Evolutionary conservation across 2,888 invertebrate species (phyloP), one percentile per base, ranked within the genome.

Genomic region (Philereme transversata): DNA sequence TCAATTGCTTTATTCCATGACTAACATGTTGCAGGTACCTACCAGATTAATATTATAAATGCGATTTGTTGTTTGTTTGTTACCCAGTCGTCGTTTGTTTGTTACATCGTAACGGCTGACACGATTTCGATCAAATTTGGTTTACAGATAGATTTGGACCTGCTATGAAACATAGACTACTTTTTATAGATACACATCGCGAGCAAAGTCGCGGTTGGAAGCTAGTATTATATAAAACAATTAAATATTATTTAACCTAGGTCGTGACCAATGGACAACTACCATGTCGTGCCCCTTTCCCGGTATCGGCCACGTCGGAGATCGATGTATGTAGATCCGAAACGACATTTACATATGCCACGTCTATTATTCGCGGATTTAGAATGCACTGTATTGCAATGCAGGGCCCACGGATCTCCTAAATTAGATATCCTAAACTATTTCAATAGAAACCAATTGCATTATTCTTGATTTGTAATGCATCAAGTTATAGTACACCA

Each of bases 321-420:
- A 88, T 87, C 84, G 86, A 88, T 88, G 86, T 87, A 90, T 90
- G 89, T 86, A 90, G 88, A 90, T 90, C 82, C 70, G 72, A 61
- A 51, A 66, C 46, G 59, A 69, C 67, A 88, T 89, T 89, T 84
- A 88, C 90, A 89, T 90, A 88, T 75, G 83, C 83, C 83, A 83
- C 76, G 87, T 85, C 88, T 81, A 86, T 88, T 88, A 89, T 87
- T 86, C 78, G 79, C 78, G 77, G 83, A 84, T 84, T 84, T 81
- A 78, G 76, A 78, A 79, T 67, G 60, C 68, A 51, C 40, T 40
- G 40, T 40, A 40, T 40, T 40, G 5, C 40, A 6, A 40, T 40
- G 60, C 50, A 50, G 47, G 52, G 65, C 60, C 62, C 50, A 54
- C 58, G 57, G 63, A 60, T 60, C 54, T 41, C 48, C 57, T 57